Percentiles rank a stretch among this genome's conserved stretches.
Evolutionary conservation across 2,888 invertebrate genomes (phyloP).

Genomic region (Ochropleura leucogaster): DNA sequence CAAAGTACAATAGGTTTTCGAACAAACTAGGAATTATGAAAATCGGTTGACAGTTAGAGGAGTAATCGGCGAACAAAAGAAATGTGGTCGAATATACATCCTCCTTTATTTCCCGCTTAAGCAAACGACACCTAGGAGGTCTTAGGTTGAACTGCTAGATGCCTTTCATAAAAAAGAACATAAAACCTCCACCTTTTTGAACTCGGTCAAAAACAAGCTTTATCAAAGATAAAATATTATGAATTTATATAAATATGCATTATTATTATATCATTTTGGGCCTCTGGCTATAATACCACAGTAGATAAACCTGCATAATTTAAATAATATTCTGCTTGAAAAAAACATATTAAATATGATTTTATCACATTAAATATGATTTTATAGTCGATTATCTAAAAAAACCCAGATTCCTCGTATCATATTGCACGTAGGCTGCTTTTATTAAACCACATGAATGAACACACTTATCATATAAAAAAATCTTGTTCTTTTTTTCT

Average conservation of each 20-base stretch:
- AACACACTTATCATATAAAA: background rate
- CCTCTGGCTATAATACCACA: background rate
- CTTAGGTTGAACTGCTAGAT: too few relatives aligned
- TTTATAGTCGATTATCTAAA: background rate
- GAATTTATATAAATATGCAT: constrained; percentile 1
- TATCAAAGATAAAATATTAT: constrained; percentile 1
- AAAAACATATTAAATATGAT: background rate
- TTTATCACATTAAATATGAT: background rate
- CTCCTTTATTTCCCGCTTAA: too few relatives aligned
- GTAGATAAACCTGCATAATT: background rate
- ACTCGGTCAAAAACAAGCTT: background rate
- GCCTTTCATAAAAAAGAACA: too few relatives aligned
- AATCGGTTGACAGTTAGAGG: too few relatives aligned
- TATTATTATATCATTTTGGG: background rate
- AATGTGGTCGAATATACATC: too few relatives aligned
- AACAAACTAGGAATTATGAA: too few relatives aligned
- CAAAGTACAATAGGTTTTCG: too few relatives aligned
- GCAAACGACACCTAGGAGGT: too few relatives aligned
- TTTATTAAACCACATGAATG: background rate
- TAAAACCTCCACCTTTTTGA: too few relatives aligned
- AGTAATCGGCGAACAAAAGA: too few relatives aligned
- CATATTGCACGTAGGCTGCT: background rate
- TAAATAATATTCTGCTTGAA: background rate
- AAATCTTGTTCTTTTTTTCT: background rate
- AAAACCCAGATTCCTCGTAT: background rate